Conservation (phyloP, 53 echinoderm and acorn worm species). For the Holothuria scabra region DNA sequence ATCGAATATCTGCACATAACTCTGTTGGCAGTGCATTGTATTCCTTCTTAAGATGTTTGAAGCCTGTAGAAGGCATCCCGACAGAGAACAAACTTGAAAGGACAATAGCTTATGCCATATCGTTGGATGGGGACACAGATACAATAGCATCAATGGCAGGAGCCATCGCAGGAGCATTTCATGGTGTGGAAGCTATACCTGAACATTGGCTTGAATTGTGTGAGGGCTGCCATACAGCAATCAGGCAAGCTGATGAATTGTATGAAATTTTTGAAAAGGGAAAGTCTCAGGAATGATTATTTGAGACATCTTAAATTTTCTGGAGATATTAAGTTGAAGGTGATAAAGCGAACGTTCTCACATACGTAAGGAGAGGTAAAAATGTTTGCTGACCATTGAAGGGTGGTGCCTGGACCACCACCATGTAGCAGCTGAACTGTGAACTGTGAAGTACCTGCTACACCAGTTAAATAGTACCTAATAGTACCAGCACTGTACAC, state of each 20-base stretch:
- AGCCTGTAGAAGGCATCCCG: conserved; percentile 62
- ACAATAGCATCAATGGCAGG: conserved; percentile 98
- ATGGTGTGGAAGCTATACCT: conserved; percentile 75
- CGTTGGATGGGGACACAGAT: conserved; percentile 93
- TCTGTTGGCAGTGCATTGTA: conserved; percentile 84
- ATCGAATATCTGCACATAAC: conserved; percentile 76
- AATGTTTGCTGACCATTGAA: no score
- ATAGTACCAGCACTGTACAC: no score
- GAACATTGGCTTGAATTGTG: conserved; percentile 74
- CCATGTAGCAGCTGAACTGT: no score
- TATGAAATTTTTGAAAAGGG: conserved; percentile 52
- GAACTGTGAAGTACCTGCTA: no score
- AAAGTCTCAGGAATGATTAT: no score
- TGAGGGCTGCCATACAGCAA: conserved; percentile 72
- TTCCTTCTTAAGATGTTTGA: conserved; percentile 76
- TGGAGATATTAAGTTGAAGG: no score
- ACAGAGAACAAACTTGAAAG: conserved; percentile 69
- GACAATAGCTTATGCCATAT: conserved; percentile 88
- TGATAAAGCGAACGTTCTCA: no score
- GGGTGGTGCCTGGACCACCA: no score
- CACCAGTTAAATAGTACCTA: no score
- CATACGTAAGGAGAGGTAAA: no score
- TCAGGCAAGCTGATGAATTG: conserved; percentile 71
- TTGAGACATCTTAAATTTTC: no score
- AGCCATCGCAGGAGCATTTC: conserved; percentile 93